Percentiles rank a stretch among this genome's conserved stretches.
Conservation (phyloP, 2,113 vertebrate genomes). For the Ctenodactylus gundi region DNA sequence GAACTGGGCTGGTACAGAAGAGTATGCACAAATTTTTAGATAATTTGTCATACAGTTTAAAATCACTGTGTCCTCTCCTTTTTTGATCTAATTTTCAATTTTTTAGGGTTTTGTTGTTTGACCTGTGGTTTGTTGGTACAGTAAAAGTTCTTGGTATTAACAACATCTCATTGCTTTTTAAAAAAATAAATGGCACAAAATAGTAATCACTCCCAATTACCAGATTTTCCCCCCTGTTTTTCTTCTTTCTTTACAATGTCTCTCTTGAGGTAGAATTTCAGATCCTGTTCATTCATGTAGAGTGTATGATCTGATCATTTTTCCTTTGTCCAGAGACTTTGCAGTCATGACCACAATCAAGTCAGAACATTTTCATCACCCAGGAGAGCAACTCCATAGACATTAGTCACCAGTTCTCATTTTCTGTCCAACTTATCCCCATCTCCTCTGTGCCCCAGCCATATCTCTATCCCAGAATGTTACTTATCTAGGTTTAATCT, state of each 20-base stretch:
- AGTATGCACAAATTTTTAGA: neutral
- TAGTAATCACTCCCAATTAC: conserved; percentile 35
- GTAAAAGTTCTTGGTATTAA: conserved; percentile 34
- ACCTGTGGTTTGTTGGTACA: conserved; percentile 54
- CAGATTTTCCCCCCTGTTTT: too few relatives aligned
- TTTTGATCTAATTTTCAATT: conserved; percentile 32
- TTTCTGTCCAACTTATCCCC: neutral
- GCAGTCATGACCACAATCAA: neutral
- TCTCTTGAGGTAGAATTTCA: neutral
- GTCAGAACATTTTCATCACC: neutral
- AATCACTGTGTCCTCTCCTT: conserved; percentile 12
- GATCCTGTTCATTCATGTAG: neutral
- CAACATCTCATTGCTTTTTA: conserved; percentile 49
- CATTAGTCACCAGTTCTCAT: neutral
- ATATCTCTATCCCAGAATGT: too few relatives aligned
- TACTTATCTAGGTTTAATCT: neutral
- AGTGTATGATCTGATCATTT: neutral
- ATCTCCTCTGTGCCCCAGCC: neutral
- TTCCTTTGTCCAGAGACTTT: neutral
- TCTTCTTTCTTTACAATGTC: neutral
- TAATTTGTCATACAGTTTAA: conserved; percentile 22
- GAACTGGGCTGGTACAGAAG: neutral
- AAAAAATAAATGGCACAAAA: conserved; percentile 46
- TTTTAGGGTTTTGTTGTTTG: conserved; percentile 59
- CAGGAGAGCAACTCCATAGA: neutral